phyloP scores from a whole-genome alignment of 2,113 vertebrate genomes.

The Xerus inauris region DNA sequence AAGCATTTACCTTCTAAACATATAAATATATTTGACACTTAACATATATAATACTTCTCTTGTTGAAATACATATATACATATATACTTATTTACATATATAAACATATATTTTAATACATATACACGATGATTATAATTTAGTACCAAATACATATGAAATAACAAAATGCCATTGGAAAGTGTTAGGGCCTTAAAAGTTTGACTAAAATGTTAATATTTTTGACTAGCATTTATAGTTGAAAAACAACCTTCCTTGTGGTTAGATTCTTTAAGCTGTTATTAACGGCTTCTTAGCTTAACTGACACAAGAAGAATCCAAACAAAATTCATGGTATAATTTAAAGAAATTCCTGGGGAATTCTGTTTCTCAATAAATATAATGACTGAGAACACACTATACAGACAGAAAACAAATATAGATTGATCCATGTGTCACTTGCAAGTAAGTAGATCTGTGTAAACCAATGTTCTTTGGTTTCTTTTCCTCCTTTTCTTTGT shows the following conservation, averaged over 20 bases:
- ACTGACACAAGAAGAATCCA: background rate
- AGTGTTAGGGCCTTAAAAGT: background rate
- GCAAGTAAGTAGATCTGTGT: background rate
- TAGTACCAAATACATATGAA: background rate
- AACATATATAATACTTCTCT: background rate
- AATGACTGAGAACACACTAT: background rate
- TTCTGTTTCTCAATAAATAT: background rate
- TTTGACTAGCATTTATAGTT: background rate
- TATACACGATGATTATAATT: background rate
- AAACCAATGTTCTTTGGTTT: background rate
- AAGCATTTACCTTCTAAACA: background rate
- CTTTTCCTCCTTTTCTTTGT: background rate
- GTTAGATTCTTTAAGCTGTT: background rate
- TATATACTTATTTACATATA: background rate
- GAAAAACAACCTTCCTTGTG: background rate
- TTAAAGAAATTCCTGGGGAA: background rate
- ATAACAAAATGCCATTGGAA: background rate
- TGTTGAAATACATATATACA: background rate
- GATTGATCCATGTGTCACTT: background rate
- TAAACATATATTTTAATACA: too few relatives aligned
- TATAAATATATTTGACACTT: background rate
- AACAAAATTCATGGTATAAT: background rate
- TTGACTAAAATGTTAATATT: conserved; percentile 12
- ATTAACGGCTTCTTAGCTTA: background rate
- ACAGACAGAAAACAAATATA: background rate